phyloP scores from a whole-genome alignment of 2,888 invertebrate genomes.

The Sarcophaga caerulescens region DNA sequence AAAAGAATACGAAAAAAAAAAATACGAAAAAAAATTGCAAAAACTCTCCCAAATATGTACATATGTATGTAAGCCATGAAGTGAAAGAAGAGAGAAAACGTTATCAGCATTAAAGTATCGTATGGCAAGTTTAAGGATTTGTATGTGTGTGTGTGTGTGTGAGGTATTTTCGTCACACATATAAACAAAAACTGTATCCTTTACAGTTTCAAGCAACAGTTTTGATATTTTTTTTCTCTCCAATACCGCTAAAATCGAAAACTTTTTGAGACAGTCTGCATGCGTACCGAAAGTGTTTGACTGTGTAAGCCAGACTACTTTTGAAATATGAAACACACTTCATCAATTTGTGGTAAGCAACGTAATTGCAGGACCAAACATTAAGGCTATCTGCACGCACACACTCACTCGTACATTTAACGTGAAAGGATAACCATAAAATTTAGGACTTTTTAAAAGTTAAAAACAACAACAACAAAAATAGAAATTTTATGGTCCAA shows the following conservation, averaged over 20 bases:
- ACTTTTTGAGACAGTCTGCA: neutral
- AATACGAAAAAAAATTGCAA: neutral
- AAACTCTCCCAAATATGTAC: neutral
- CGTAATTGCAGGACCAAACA: constrained; percentile 60
- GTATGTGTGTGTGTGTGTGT: neutral
- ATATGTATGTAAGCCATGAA: too few species aligned
- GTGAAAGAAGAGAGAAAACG: constrained; percentile 13
- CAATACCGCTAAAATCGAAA: neutral
- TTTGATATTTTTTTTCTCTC: constrained; percentile 9
- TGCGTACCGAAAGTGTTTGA: neutral
- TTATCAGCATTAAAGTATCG: constrained; percentile 27
- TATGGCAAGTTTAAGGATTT: constrained; percentile 33
- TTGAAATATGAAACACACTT: constrained; percentile 70
- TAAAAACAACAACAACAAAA: constrained; percentile 6
- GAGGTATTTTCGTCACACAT: too few species aligned
- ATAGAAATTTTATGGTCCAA: constrained; percentile 51
- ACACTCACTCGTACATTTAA: neutral
- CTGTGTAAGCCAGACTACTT: constrained; percentile 33
- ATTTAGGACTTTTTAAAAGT: constrained; percentile 62
- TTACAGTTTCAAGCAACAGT: constrained; percentile 53
- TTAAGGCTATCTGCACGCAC: neutral
- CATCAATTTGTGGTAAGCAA: constrained; percentile 69
- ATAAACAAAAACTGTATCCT: constrained; percentile 15
- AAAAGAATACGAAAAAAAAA: constrained; percentile 44
- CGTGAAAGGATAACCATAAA: constrained; percentile 51